phyloP scores from a whole-genome alignment of 2,888 invertebrate genomes.

The Nephrotoma flavescens region DNA sequence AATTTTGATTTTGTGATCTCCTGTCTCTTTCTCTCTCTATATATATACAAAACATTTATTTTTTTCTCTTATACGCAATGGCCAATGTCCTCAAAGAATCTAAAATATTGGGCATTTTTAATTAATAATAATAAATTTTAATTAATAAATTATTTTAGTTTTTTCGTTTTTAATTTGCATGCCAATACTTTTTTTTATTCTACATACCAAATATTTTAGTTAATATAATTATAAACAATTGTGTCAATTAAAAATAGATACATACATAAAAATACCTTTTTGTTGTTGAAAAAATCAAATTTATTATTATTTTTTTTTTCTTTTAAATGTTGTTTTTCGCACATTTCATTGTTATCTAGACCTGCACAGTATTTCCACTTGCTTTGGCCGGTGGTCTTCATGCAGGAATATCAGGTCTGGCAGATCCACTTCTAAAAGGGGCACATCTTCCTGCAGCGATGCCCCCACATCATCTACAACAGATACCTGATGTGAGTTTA shows the following conservation, averaged over 20 bases:
- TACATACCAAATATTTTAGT: background rate
- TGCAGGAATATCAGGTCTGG: slow-evolving; percentile 34
- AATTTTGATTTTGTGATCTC: background rate
- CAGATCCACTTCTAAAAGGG: slow-evolving; percentile 35
- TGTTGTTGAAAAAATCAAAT: slow-evolving; percentile 14
- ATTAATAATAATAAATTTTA: background rate
- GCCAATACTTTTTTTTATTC: background rate
- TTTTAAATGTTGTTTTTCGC: slow-evolving; percentile 23
- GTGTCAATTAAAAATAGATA: slow-evolving; percentile 3
- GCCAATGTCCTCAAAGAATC: background rate
- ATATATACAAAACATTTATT: background rate
- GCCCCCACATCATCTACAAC: slow-evolving; percentile 34
- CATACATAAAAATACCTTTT: slow-evolving; percentile 10
- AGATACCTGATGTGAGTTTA: slow-evolving; percentile 35
- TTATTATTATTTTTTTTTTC: slow-evolving; percentile 14
- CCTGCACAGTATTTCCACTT: slow-evolving; percentile 35
- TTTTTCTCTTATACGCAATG: background rate
- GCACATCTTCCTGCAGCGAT: slow-evolving; percentile 33
- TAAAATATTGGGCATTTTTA: background rate
- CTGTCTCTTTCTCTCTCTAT: background rate
- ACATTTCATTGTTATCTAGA: slow-evolving; percentile 31
- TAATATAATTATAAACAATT: background rate
- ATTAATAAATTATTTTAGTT: background rate
- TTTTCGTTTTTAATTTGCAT: background rate
- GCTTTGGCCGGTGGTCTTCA: slow-evolving; percentile 34